phyloP scores from a whole-genome alignment of 2,797 vertebrate species.

The Crotalus adamanteus region DNA sequence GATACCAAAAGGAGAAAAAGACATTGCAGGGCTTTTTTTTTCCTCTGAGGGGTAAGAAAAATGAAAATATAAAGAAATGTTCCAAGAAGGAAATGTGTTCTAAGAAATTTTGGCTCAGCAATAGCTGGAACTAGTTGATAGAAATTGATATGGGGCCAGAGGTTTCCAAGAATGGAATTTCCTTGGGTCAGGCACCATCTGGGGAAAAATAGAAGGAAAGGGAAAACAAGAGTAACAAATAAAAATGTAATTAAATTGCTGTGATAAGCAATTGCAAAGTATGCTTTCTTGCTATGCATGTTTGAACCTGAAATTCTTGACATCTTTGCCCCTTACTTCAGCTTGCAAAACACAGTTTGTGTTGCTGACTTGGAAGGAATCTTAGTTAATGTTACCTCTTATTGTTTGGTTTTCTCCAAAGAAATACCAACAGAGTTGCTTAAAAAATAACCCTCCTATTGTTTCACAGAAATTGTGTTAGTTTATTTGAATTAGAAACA shows the following conservation, averaged over 20 bases:
- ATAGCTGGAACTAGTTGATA: neutral
- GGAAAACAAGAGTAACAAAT: neutral
- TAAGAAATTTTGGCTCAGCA: neutral
- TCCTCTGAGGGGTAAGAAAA: neutral
- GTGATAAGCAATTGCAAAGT: neutral
- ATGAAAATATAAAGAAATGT: neutral
- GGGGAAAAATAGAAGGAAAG: neutral
- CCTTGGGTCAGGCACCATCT: neutral
- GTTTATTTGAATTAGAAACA: slow-evolving; percentile 28
- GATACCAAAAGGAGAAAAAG: neutral
- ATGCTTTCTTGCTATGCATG: slow-evolving; percentile 13
- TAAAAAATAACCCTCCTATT: neutral
- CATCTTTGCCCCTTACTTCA: neutral
- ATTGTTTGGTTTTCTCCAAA: slow-evolving; percentile 21
- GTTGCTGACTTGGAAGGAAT: neutral
- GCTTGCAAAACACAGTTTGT: neutral
- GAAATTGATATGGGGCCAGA: neutral
- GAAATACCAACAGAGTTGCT: slow-evolving; percentile 11
- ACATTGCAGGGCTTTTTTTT: neutral
- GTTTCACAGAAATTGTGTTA: slow-evolving; percentile 22
- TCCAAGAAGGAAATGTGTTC: neutral
- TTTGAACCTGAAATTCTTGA: slow-evolving; percentile 35
- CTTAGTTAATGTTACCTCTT: neutral
- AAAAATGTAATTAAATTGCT: slow-evolving; percentile 14
- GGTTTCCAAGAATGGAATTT: neutral